Evolutionary conservation across 2,113 vertebrate species (phyloP), one percentile per base, ranked within the genome.

Genomic region (Paramisgurnus dabryanus): DNA sequence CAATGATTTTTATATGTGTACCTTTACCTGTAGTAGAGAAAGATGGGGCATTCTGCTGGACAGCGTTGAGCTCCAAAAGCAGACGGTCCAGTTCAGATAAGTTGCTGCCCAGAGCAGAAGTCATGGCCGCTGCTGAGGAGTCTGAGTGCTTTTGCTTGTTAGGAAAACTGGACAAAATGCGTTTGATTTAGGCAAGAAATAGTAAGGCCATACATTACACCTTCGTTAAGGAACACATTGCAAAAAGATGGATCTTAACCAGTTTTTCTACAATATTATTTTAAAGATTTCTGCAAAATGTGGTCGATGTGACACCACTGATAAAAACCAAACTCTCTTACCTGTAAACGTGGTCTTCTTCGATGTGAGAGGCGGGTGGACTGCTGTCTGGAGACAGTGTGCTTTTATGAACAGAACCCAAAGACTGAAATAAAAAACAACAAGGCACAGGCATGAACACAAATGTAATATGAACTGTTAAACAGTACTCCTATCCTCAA

Each of bases 301-400:
- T 50, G 49, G 49, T 50, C 4, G 49, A 8, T 50, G 49, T 50
- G 49, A 50, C 11, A 50, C 9, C 11, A 12, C 11, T 6, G 11
- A 12, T 11, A 12, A 12, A 34, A 34, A 34, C 27, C 27, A 34
- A 50, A 12, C 49, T 50, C 58, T 11, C 83, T 57, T 15, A 98
- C 98, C 98, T 99, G 92, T 98, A 98, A 58, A 98, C 96, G 93
- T 99, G 96, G 67, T 99, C 98, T 85, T 98, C 98, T 89, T 99
- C 98, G 10, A 91, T 83, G 41, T 91, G 91, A 87, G 94, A 88
- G 6, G 91, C 82, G 0, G 94, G 91, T 67, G 94, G 92, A 63
- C 90, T 87, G 68, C 92, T 86, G 86, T 97, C 95, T 86, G 87
- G 91, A 67, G 95, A 90, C 91, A 91, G 85, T 0, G 94, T 93